Base-by-base conservation (phyloP, 2,888 invertebrate species). In the Allolobophora icterica region DNA sequence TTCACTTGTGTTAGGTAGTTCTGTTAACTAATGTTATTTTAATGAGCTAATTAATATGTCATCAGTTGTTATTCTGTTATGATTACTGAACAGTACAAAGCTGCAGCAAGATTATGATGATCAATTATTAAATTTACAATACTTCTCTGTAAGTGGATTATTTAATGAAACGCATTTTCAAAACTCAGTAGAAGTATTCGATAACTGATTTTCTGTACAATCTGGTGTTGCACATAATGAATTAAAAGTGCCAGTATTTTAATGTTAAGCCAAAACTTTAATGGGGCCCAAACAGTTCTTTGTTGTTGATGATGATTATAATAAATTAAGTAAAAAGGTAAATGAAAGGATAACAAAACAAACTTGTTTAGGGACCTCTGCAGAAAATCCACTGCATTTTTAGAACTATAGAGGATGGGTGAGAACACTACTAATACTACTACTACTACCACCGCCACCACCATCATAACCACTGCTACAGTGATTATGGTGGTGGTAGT, bases 121-220 rank as follows among this genome's bases (percentile, higher is more conserved):
- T 71, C 71, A 71, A 71, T 71, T 71, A n/a, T n/a, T 71, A 17
- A 71, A 71, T 71, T 71, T n/a, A 71, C 30, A 71, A 71, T n/a
- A 71, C 71, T 71, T 71, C 8, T n/a, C n/a, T 71, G 71, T 71
- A 71, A n/a, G 71, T 71, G 71, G 71, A 71, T 71, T 71, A 71
- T 71, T 71, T 71, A 71, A 71, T n/a, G 71, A 71, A 71, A 71
- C n/a, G 71, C 71, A 71, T 71, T 71, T 71, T 71, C 71, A 71
- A 71, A 71, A 71, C 30, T n/a, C 71, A n/a, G 71, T 8, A 71
- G 30, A 71, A n/a, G 30, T 71, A n/a, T 71, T 71, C n/a, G n/a
- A 71, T 71, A 71, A 71, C 71, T 71, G 71, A n/a, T 71, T 71
- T 71, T 30, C 30, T 71, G n/a, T n/a, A 71, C 30, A n/a, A 13